Evolutionary conservation across 2,113 vertebrate genomes (phyloP), one percentile per base, ranked within the genome.

Genomic region (Entelurus aequoreus): DNA sequence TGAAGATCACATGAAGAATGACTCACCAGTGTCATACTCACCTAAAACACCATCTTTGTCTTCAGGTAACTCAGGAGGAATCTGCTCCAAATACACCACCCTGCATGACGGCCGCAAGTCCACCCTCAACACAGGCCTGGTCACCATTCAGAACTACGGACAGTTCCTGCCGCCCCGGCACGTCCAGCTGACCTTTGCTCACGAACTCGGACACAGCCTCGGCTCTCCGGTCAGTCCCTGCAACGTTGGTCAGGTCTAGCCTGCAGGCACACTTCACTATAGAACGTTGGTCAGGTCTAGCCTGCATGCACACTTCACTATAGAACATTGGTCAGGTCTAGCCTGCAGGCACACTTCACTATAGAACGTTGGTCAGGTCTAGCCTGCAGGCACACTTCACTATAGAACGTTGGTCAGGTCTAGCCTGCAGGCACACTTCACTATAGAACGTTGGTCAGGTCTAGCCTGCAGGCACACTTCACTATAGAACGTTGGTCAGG

Each of bases 141-240:
- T 93, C 65, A 94, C 92, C 0, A 68, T 93, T 69, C 90, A 92
- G 86, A 93, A 90, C 67, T 93, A 90, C 0, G 91, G 91, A 57
- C 73, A 75, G 54, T 85, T 88, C 61, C 78, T 92, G 35, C 88
- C 90, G 1, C 48, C 86, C 4, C 84, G 79, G 19, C 79, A 86
- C 6, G 72, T 92, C 62, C 90, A 92, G 60, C 78, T 93, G 53
- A 91, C 90, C 16, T 50, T 94, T 0, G 91, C 91, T 5, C 93
- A 94, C 11, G 93, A 94, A 60, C 77, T 94, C 11, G 91, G 91
- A 4, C 93, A 94, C 86, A 94, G 92, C 62, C 68, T 93, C 56
- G 91, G 92, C 21, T 76, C 92, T 6, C 84, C 87, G 38, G 93
- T 94, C 52, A 91, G 92, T 90, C 40, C 56, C 8, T 36, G 3